Evolutionary conservation across 2,797 vertebrate species (phyloP).

Genomic region (Psittacula derbiana): DNA sequence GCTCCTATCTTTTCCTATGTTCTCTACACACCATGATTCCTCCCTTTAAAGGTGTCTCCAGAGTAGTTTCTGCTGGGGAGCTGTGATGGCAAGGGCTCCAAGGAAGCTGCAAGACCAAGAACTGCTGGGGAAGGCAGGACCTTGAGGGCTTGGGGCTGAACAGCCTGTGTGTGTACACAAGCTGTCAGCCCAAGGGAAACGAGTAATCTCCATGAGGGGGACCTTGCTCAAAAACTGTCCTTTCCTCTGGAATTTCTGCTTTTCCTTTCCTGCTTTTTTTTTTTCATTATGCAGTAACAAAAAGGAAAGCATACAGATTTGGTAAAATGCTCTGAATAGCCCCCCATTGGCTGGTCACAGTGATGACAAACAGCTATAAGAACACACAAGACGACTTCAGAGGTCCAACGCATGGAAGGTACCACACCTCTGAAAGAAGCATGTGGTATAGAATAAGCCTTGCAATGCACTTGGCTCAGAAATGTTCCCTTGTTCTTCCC

Average conservation of each 20-base stretch:
- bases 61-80: background rate
- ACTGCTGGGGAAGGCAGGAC: background rate
- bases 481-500: background rate
- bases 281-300: accelerated
- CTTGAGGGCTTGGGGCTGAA: background rate
- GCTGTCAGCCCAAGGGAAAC: background rate
- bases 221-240: background rate
- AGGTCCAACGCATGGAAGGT: background rate
- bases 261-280: background rate
- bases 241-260: background rate
- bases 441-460: background rate
- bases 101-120: background rate
- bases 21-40: background rate
- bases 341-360: background rate
- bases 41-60: background rate
- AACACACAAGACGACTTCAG: background rate
- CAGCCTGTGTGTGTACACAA: background rate
- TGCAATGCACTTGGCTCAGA: background rate
- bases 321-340: background rate
- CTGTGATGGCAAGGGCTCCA: background rate
- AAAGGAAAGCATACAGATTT: background rate
- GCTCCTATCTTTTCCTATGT: background rate
- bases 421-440: background rate
- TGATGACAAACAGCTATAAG: background rate
- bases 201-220: background rate